These are phyloP conservation scores for Anarsia innoxiella DNA, from an alignment of 2,888 invertebrate species.

Conservation along the genomic window DNA sequence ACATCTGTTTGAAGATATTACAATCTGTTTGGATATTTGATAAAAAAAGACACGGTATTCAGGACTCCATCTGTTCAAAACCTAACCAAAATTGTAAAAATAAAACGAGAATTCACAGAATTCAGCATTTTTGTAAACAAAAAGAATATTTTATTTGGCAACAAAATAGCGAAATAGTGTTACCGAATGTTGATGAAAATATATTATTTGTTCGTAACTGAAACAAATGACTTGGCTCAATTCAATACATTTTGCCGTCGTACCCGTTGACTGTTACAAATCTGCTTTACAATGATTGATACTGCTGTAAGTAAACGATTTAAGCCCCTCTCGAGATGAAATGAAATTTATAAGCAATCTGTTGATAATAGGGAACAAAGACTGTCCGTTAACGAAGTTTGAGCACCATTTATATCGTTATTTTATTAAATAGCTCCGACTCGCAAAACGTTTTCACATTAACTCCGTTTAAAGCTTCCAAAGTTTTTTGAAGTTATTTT, in stretches of 20 bases:
- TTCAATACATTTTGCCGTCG: constrained; percentile 24
- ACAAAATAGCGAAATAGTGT: constrained; percentile 3
- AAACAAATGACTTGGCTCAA: constrained; percentile 7
- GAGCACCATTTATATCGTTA: constrained; percentile 12
- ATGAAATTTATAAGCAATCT: constrained; percentile 51
- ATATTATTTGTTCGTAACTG: constrained; percentile 10
- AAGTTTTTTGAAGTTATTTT: too few relatives aligned
- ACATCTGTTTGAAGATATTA: too few relatives aligned
- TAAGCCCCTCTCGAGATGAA: constrained; percentile 41
- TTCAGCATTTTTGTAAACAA: too few relatives aligned
- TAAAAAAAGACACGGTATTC: too few relatives aligned
- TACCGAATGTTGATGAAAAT: constrained; percentile 10
- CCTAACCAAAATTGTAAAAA: too few relatives aligned
- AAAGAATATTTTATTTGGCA: too few relatives aligned
- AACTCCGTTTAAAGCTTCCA: too few relatives aligned
- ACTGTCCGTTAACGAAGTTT: constrained; percentile 12
- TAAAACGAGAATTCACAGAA: too few relatives aligned
- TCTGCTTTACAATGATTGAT: constrained; percentile 60
- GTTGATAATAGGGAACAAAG: constrained; percentile 49
- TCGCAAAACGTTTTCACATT: too few relatives aligned
- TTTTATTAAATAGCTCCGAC: too few relatives aligned
- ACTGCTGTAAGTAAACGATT: constrained; percentile 38
- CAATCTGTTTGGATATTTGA: too few relatives aligned
- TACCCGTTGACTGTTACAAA: constrained; percentile 50
- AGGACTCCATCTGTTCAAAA: too few relatives aligned